Evolutionary conservation across 2,797 vertebrate genomes (phyloP).

Genomic region (Cygnus olor): DNA sequence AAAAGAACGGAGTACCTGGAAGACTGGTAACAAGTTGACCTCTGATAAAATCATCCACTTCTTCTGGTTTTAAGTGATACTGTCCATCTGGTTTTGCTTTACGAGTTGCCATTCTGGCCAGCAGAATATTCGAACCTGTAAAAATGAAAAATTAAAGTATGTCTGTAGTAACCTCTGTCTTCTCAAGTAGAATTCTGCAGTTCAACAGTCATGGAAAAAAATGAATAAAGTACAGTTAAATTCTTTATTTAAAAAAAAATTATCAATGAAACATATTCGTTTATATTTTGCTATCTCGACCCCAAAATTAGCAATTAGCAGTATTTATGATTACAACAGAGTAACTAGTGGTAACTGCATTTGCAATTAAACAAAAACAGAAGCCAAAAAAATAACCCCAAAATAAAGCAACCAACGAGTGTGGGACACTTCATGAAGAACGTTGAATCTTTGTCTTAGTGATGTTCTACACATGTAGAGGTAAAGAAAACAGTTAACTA

Average conservation of each 20-base stretch:
- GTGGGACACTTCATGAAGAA: neutral
- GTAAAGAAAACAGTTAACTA: neutral
- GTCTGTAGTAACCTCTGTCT: neutral
- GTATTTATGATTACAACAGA: neutral
- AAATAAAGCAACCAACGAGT: neutral
- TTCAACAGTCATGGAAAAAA: neutral
- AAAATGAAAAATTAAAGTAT: neutral
- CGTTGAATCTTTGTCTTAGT: neutral
- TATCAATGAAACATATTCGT: neutral
- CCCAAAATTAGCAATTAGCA: neutral
- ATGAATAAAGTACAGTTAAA: neutral
- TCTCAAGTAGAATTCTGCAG: neutral
- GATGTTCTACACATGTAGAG: neutral
- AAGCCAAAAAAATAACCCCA: neutral
- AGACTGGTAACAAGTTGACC: slow-evolving; percentile 90
- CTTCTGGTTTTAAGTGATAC: slow-evolving; percentile 90
- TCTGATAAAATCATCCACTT: slow-evolving; percentile 97
- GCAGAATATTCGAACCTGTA: slow-evolving; percentile 95
- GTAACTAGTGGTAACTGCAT: neutral
- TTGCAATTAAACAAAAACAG: neutral
- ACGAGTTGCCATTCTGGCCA: slow-evolving; percentile 95
- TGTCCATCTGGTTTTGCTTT: slow-evolving; percentile 96
- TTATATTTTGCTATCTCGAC: neutral
- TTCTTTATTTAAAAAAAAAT: neutral
- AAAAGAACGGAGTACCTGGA: slow-evolving; percentile 84